These are phyloP conservation scores for Thalassaphorura encarpata DNA, from an alignment of 1,140 invertebrate genomes.

Conservation along the genomic window DNA sequence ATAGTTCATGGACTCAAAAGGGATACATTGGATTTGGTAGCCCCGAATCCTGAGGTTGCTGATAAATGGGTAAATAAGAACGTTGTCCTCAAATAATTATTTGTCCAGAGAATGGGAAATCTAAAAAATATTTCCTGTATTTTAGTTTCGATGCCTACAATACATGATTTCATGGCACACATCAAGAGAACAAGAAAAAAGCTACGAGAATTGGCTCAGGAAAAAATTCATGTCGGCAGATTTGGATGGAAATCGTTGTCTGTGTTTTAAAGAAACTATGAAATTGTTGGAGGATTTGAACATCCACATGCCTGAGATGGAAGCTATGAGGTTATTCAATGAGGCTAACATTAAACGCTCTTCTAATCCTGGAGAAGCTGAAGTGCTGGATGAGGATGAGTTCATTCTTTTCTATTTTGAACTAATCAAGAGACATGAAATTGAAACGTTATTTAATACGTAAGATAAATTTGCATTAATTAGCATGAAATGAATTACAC, in stretches of 20 bases:
- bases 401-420: constrained; percentile 46
- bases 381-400: constrained; percentile 44
- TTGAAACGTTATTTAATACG: constrained; percentile 45
- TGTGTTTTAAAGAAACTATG: constrained; percentile 42
- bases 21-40: constrained; percentile 41
- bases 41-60: constrained; percentile 36
- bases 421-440: constrained; percentile 43
- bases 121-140: background rate
- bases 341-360: constrained; percentile 43
- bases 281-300: constrained; percentile 40
- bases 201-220: constrained; percentile 39
- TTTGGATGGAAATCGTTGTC: constrained; percentile 38
- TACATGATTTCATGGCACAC: constrained; percentile 8
- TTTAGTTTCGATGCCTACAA: constrained; percentile 10
- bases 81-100: too few relatives aligned
- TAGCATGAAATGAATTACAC: background rate
- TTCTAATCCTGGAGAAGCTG: constrained; percentile 6
- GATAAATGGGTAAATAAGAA: constrained; percentile 39
- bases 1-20: constrained; percentile 38
- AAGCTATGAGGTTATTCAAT: constrained; percentile 39
- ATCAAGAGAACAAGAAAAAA: constrained; percentile 4
- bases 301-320: constrained; percentile 37
- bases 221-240: constrained; percentile 42
- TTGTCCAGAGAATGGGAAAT: background rate
- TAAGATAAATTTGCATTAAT: constrained; percentile 26